Percentiles rank a stretch among this genome's conserved stretches.
Conservation (phyloP, 2,888 invertebrate species). For the Scrobipalpa costella region DNA sequence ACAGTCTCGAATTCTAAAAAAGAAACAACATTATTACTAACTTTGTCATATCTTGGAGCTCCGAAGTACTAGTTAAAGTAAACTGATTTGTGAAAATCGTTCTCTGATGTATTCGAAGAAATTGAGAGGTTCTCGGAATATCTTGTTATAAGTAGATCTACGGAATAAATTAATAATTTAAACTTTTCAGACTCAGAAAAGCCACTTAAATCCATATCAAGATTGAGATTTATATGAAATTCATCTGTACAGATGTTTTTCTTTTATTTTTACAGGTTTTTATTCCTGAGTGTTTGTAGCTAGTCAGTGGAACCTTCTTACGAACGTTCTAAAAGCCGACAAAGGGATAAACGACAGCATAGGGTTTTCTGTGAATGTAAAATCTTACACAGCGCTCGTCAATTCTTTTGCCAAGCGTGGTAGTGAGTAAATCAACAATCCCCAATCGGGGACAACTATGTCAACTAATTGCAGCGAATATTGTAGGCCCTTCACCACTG, state of each 20-base stretch:
- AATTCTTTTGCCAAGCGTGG: no score
- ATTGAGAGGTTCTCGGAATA: neutral
- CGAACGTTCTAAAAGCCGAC: no score
- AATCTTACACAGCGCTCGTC: no score
- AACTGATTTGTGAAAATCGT: neutral
- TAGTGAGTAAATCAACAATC: no score
- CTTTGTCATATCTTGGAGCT: conserved; percentile 25
- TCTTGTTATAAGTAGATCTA: neutral
- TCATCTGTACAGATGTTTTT: no score
- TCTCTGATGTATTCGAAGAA: neutral
- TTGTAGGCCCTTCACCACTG: no score
- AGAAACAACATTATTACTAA: conserved; percentile 30
- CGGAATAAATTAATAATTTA: neutral
- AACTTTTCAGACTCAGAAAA: neutral
- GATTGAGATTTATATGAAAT: neutral
- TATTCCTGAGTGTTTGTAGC: no score
- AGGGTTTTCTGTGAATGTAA: no score
- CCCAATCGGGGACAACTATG: no score
- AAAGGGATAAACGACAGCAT: no score
- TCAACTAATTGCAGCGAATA: no score
- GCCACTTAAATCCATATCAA: neutral
- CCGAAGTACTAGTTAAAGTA: conserved; percentile 5
- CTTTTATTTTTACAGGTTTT: neutral
- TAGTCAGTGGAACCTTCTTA: no score
- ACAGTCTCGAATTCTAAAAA: conserved; percentile 64